These are phyloP conservation scores for Physeter macrocephalus DNA, from an alignment of 2,113 vertebrate genomes.

Conservation along the genomic window DNA sequence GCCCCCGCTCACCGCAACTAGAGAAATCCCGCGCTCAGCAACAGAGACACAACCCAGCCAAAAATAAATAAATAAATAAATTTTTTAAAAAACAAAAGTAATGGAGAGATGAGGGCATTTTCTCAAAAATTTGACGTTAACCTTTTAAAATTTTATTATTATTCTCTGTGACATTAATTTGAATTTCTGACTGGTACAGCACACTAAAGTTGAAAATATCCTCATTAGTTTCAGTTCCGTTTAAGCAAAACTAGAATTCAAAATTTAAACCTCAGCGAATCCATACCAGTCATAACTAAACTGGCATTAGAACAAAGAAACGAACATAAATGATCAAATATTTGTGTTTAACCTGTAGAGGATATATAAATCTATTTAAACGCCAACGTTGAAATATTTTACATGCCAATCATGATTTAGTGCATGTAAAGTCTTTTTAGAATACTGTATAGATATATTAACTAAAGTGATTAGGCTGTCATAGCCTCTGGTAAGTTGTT, in stretches of 20 bases:
- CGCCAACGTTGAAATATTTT: constrained; percentile 4
- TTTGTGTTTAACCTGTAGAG: not conserved
- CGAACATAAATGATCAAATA: not conserved
- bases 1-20: too few species aligned
- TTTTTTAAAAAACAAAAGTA: not conserved
- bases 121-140: not conserved
- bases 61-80: too few species aligned
- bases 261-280: not conserved
- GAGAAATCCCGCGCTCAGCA: too few species aligned
- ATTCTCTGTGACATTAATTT: not conserved
- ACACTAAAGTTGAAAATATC: not conserved
- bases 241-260: constrained; percentile 39
- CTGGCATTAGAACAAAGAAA: not conserved
- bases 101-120: not conserved
- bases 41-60: too few species aligned
- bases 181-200: not conserved
- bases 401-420: not conserved
- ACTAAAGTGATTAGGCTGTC: not conserved
- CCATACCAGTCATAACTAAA: not conserved
- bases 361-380: not conserved
- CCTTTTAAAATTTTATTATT: not conserved
- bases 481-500: not conserved
- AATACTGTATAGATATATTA: not conserved
- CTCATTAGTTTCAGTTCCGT: not conserved
- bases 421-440: not conserved